Percentiles rank a stretch among this genome's conserved stretches.
These are phyloP conservation scores for Spisula subtruncata DNA, from an alignment of 2,888 invertebrate species.

Conservation along the genomic window DNA sequence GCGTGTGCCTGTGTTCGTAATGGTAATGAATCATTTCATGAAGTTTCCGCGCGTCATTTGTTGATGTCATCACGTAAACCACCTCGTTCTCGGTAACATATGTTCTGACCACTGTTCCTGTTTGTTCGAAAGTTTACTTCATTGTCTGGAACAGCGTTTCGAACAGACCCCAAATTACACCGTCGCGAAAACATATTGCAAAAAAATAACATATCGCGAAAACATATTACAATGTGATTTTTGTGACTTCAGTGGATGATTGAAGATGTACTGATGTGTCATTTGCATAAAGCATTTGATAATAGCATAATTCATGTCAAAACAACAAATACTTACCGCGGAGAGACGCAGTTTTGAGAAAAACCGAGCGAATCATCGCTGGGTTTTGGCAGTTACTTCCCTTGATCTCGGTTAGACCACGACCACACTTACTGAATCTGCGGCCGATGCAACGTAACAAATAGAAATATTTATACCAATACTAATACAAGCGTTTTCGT, in stretches of 20 bases:
- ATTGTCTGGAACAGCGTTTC: too few species aligned
- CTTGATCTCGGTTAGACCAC: neutral
- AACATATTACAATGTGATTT: neutral
- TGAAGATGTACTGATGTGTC: neutral
- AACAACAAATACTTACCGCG: neutral
- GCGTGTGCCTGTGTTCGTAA: too few species aligned
- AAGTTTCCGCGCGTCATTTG: too few species aligned
- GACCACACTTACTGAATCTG: neutral
- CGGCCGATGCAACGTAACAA: neutral
- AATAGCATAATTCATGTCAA: neutral
- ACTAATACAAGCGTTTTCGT: too few species aligned
- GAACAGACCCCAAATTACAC: neutral
- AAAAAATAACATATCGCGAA: neutral
- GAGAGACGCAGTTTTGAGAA: neutral
- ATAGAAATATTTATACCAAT: too few species aligned
- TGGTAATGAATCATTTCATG: too few species aligned
- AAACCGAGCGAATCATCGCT: neutral
- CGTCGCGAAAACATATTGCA: conserved; percentile 20
- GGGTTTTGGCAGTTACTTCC: neutral
- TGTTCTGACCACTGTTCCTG: too few species aligned
- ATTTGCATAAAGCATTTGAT: neutral
- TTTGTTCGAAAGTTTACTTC: too few species aligned
- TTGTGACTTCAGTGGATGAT: neutral
- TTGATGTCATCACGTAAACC: too few species aligned
- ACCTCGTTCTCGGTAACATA: too few species aligned